Percentiles rank a stretch among this genome's conserved stretches.
Evolutionary conservation across 2,113 vertebrate species (phyloP).

Genomic region (Forbesichthys agassizii): DNA sequence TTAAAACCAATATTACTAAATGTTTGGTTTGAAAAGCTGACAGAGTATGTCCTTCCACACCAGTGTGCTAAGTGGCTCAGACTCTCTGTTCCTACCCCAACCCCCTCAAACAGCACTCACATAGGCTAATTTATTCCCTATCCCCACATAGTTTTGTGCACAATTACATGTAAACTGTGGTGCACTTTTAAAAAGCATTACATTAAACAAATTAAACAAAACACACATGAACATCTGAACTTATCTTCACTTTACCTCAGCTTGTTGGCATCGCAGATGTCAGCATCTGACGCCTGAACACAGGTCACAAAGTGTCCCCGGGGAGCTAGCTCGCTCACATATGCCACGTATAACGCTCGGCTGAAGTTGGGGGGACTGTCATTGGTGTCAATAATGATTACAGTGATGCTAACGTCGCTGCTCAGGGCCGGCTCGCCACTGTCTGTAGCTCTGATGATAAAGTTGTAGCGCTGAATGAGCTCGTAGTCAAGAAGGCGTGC

Average conservation of each 20-base stretch:
- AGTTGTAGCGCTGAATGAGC: constrained; percentile 80
- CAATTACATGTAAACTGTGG: no score
- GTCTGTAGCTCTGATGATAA: constrained; percentile 88
- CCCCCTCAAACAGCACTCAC: no score
- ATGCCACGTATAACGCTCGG: constrained; percentile 89
- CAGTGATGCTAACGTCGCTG: constrained; percentile 87
- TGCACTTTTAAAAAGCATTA: no score
- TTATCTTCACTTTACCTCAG: constrained; percentile 69
- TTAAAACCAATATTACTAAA: no score
- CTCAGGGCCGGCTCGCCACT: constrained; percentile 87
- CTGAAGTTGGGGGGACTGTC: constrained; percentile 94
- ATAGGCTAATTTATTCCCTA: no score
- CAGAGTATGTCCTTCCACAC: no score
- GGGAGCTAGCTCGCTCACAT: constrained; percentile 92
- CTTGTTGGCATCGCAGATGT: constrained; percentile 87
- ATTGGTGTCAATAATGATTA: constrained; percentile 88
- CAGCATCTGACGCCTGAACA: constrained; percentile 92
- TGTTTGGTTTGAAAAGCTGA: no score
- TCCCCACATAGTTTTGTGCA: no score
- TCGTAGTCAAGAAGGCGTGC: constrained; percentile 90
- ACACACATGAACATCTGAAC: background rate
- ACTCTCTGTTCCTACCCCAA: no score
- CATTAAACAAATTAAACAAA: background rate
- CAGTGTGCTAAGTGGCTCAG: no score
- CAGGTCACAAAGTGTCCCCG: constrained; percentile 95